These are phyloP conservation scores for Incurvaria masculella DNA, from an alignment of 2,888 invertebrate genomes.

Conservation along the genomic window DNA sequence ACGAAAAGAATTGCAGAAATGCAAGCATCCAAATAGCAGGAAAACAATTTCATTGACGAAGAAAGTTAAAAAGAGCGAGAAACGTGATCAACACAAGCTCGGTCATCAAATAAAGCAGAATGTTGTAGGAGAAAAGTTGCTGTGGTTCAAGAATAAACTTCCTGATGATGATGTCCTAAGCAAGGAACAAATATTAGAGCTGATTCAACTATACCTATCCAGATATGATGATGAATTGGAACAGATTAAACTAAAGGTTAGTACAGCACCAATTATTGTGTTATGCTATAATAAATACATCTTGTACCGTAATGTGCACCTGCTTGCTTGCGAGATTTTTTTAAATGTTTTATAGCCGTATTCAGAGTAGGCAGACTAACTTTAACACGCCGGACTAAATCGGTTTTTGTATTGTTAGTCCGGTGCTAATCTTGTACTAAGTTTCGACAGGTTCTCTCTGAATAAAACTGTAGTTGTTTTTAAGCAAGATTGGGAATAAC, in stretches of 20 bases:
- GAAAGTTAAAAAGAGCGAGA: conserved; percentile 63
- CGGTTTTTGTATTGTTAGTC: too few species aligned
- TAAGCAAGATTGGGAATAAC: too few species aligned
- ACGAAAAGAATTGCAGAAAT: conserved; percentile 44
- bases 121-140: conserved; percentile 69
- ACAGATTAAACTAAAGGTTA: conserved; percentile 75
- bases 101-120: conserved; percentile 70
- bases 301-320: too few species aligned
- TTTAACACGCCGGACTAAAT: too few species aligned
- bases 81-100: conserved; percentile 60
- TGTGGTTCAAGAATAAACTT: conserved; percentile 73
- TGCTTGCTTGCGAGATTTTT: too few species aligned
- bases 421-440: too few species aligned
- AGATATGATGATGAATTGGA: conserved; percentile 73
- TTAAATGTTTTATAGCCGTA: too few species aligned
- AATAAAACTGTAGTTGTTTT: too few species aligned
- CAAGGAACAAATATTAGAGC: conserved; percentile 56
- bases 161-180: conserved; percentile 51
- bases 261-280: too few species aligned
- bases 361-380: too few species aligned
- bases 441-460: too few species aligned
- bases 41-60: conserved; percentile 72
- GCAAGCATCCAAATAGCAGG: conserved; percentile 83
- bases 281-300: too few species aligned
- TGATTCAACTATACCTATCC: conserved; percentile 54